Evolutionary conservation across 2,113 vertebrate species (phyloP), one percentile per base, ranked within the genome.

Genomic region (Chaetodon trifascialis): DNA sequence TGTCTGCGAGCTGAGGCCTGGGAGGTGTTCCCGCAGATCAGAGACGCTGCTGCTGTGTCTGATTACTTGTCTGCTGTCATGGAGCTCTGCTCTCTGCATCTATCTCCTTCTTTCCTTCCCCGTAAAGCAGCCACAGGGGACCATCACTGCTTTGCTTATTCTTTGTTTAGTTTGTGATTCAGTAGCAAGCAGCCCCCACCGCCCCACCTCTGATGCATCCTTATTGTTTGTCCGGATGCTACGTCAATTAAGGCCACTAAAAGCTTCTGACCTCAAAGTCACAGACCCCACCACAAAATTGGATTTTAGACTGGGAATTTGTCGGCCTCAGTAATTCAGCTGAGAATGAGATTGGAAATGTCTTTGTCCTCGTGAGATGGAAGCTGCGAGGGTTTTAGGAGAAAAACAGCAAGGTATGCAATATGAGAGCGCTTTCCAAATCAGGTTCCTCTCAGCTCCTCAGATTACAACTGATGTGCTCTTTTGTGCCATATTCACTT

Each of bases 61-160:
- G 88, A 92, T 93, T 89, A 91, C 88, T 89, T 85, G 82, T 91
- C 89, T 91, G 92, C 88, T 90, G 88, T 92, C 92, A 91, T 78
- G 87, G 88, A 91, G 83, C 88, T 83, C 82, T 65, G 87, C 87
- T 87, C 82, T 88, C 77, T 88, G 78, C 76, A 58, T 87, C 84
- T 85, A 75, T 82, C 85, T 83, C 62, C 88, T 75, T 87, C 73
- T 86, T 54, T 87, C 59, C 83, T 46, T 66, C 80, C 79, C 75
- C 66, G 67, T 62, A 62, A 81, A 81, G 74, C 79, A 87, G 74
- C 71, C 89, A 80, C 86, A 15, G 83, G 92, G 79, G 85, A 88
- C 75, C 69, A 56, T 71, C 79, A 0, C 67, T 76, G 79, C 80
- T 79, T 79, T 49, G 58, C 81, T 86, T 52, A 58, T 51, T 91